These are phyloP conservation scores for Naja naja DNA, from an alignment of 2,113 vertebrate species.

Conservation along the genomic window DNA sequence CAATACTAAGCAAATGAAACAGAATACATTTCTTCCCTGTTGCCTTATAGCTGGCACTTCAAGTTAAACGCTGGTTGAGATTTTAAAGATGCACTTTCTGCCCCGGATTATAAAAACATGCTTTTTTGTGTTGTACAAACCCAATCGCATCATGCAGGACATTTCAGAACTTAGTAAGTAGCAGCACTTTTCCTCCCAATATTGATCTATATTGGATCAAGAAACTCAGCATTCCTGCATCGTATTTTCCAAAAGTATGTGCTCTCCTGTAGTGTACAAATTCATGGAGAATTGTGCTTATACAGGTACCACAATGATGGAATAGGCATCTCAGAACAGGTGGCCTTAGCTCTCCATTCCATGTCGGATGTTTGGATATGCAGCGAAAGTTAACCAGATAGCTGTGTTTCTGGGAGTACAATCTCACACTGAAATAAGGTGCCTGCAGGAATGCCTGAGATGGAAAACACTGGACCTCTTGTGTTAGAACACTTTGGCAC, in stretches of 20 bases:
- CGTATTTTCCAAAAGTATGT: neutral
- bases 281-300: neutral
- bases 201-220: neutral
- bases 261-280: neutral
- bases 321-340: neutral
- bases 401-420: neutral
- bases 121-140: neutral
- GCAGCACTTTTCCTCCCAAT: neutral
- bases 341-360: neutral
- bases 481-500: neutral
- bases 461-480: too few species aligned
- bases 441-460: neutral
- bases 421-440: neutral
- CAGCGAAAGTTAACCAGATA: neutral
- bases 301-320: neutral
- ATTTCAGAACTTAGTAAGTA: neutral
- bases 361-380: neutral
- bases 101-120: neutral
- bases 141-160: neutral
- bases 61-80: neutral
- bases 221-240: neutral
- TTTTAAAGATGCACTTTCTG: neutral
- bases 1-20: neutral
- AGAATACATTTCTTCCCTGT: neutral
- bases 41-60: neutral